Evolutionary conservation across 2,888 invertebrate species (phyloP).

Genomic region (Ganaspis brasiliensis): DNA sequence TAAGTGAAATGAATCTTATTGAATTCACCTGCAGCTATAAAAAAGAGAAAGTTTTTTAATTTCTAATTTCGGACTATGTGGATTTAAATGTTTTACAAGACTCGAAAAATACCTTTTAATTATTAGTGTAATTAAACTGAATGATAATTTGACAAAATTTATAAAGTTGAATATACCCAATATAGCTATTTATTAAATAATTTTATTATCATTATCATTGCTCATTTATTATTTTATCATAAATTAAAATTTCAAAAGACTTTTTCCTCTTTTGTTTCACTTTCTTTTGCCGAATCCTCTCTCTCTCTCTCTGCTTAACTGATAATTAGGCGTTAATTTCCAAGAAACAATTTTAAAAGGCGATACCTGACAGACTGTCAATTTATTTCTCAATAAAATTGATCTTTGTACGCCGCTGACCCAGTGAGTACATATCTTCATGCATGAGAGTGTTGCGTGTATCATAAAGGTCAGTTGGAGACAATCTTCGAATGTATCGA

Average conservation of each 20-base stretch:
- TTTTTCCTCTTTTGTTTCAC: too few relatives aligned
- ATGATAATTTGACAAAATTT: too few relatives aligned
- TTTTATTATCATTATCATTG: too few relatives aligned
- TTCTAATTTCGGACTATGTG: background rate
- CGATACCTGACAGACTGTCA: background rate
- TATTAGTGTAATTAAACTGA: too few relatives aligned
- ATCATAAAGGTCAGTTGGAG: constrained; percentile 32
- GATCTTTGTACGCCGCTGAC: constrained; percentile 9
- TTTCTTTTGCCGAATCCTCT: too few relatives aligned
- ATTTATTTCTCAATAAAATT: background rate
- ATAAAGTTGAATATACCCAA: too few relatives aligned
- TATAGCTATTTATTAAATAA: too few relatives aligned
- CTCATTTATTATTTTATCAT: too few relatives aligned
- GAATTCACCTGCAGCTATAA: background rate
- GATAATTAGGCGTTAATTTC: too few relatives aligned
- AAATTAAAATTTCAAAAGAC: too few relatives aligned
- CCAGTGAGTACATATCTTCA: constrained; percentile 28
- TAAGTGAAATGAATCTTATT: background rate
- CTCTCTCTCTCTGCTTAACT: too few relatives aligned
- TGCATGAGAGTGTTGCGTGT: constrained; percentile 33
- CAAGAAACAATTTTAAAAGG: background rate
- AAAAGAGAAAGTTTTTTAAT: background rate
- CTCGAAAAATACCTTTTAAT: too few relatives aligned
- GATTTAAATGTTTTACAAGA: background rate
- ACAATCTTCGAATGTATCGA: constrained; percentile 34